phyloP scores from a whole-genome alignment of 53 echinoderm and acorn worm genomes.

The Patiria pectinifera region DNA sequence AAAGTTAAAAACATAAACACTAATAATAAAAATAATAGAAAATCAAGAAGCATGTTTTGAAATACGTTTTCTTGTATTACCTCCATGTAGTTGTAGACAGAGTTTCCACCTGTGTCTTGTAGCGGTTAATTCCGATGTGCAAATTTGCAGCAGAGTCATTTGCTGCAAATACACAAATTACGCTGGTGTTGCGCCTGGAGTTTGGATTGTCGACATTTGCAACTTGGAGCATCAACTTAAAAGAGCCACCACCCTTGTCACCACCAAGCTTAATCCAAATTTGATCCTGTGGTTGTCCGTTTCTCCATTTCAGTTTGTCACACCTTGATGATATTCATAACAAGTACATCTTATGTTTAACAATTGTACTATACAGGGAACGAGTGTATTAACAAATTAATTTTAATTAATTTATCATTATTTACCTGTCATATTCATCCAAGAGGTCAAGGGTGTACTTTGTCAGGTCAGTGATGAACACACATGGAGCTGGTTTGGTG shows the following conservation, averaged over 20 bases:
- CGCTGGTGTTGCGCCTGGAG: conserved; percentile 36
- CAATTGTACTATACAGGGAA: not conserved
- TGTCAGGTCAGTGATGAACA: conserved; percentile 31
- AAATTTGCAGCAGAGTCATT: conserved; percentile 31
- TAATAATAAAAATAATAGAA: too few relatives aligned
- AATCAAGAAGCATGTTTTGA: not conserved
- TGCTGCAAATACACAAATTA: conserved; percentile 22
- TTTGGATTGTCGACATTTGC: conserved; percentile 49
- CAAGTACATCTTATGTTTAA: not conserved
- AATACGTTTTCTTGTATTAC: not conserved
- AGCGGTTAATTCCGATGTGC: not conserved
- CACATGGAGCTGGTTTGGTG: conserved; percentile 35
- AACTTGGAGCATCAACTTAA: conserved; percentile 39
- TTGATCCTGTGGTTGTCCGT: conserved; percentile 26
- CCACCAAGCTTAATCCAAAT: conserved; percentile 69
- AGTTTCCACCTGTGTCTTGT: conserved; percentile 3
- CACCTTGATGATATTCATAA: not conserved
- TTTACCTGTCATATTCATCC: conserved; percentile 49
- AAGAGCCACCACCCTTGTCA: conserved; percentile 9
- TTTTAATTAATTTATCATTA: not conserved
- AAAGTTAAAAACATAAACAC: too few relatives aligned
- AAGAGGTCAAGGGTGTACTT: conserved; percentile 35
- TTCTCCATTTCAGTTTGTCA: conserved; percentile 20
- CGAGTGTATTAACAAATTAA: not conserved
- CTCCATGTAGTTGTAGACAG: conserved; percentile 26